phyloP scores from a whole-genome alignment of 2,888 invertebrate genomes.

The Ormyrus rosae region DNA sequence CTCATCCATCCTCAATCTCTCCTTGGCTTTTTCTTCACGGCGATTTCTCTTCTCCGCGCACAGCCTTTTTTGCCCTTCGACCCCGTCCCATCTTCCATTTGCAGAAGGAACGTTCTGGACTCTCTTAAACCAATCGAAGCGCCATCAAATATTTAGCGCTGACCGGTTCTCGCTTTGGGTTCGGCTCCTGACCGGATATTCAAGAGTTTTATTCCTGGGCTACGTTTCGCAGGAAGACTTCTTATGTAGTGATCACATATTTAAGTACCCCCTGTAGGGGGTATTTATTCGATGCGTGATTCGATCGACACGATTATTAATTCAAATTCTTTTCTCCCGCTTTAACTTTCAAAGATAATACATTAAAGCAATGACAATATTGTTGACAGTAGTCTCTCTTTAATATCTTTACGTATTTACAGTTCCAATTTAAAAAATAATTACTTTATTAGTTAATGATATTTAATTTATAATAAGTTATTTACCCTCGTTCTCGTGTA shows the following conservation, averaged over 20 bases:
- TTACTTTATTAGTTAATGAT: too few species aligned
- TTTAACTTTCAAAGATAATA: too few species aligned
- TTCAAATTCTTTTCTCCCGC: conserved; percentile 1
- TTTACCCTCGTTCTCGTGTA: too few species aligned
- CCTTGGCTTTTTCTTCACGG: conserved; percentile 42
- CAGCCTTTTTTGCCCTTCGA: conserved; percentile 35
- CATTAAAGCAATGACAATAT: too few species aligned
- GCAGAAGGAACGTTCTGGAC: conserved; percentile 55
- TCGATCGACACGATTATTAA: conserved; percentile 16
- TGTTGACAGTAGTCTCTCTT: too few species aligned
- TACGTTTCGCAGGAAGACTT: conserved; percentile 63
- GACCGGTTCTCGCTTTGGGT: conserved; percentile 61
- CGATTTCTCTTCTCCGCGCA: conserved; percentile 51
- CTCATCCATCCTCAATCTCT: conserved; percentile 54
- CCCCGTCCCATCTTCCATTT: conserved; percentile 50
- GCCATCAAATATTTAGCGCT: conserved; percentile 74
- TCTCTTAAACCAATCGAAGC: conserved; percentile 73
- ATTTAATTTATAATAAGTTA: too few species aligned
- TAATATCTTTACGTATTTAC: too few species aligned
- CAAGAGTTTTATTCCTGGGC: not conserved
- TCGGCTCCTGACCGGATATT: too few species aligned
- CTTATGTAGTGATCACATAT: conserved; percentile 66
- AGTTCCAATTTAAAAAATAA: too few species aligned
- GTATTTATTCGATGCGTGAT: conserved; percentile 20
- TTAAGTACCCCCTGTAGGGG: conserved; percentile 55